Evolutionary conservation across 2,113 vertebrate genomes (phyloP), one percentile per base, ranked within the genome.

Genomic region (Glaucidium brasilianum): DNA sequence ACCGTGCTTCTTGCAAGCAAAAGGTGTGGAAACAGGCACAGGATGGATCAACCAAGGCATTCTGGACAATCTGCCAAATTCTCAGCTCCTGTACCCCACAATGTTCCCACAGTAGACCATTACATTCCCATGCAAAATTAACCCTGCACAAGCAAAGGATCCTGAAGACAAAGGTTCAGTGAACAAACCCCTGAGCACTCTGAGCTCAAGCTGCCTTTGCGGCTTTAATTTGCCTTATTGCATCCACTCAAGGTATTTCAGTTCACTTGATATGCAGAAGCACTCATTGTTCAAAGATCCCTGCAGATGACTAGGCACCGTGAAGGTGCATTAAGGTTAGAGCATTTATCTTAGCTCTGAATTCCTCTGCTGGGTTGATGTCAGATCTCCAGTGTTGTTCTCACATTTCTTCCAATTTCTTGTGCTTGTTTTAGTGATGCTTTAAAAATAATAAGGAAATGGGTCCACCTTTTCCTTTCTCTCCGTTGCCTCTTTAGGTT

Each of bases 271-370:
- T 94, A 75, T 71, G 90, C 93, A 90, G 85, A 85, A 81, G 75
- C 88, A 60, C 68, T 95, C 71, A 5, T 62, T 84, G 85, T 94
- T 97, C 88, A 90, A 59, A 96, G 93, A 86, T 85, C 58, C 81
- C 89, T 92, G 89, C 80, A 93, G 91, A 69, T 95, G 90, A 79
- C 86, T 82, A 88, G 93, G 89, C 67, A 87, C 87, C 21, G 19
- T 95, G 94, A 92, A 96, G 94, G 95, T 96, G 74, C 81, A 72
- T 82, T 95, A 91, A 94, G 94, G 92, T 96, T 93, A 94, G 78
- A 93, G 47, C 75, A 78, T 93, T 95, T 96, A 59, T 96, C 85
- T 93, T 83, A 66, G 72, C 75, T 96, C 76, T 75, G 52, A 84
- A 81, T 96, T 92, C n/a, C 35, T 94, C 67, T 95, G 62, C 77